Conservation (phyloP, 1,140 invertebrate genomes). For the Bombyx mori region DNA sequence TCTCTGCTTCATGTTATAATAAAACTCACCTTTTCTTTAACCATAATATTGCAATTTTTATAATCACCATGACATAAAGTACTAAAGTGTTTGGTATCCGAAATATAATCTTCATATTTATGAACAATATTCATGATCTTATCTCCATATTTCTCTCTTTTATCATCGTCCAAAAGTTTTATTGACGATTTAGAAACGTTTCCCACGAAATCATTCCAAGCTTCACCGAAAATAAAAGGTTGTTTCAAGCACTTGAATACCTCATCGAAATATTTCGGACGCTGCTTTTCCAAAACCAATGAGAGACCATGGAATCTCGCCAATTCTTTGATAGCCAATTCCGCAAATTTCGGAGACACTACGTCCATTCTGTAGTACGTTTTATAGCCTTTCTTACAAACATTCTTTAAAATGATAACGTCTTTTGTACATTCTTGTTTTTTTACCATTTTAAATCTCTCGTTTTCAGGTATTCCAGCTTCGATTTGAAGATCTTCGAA, state of each 20-base stretch:
- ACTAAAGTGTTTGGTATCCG: slow-evolving; percentile 13
- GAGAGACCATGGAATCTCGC: slow-evolving; percentile 23
- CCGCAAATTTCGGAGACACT: slow-evolving; percentile 22
- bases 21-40: slow-evolving; percentile 33
- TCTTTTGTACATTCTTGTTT: slow-evolving; percentile 18
- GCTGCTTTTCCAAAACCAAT: slow-evolving; percentile 14
- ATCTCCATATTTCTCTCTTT: slow-evolving; percentile 21
- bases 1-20: no score
- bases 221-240: slow-evolving; percentile 31
- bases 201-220: slow-evolving; percentile 26
- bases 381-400: slow-evolving; percentile 26
- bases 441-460: slow-evolving; percentile 26
- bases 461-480: slow-evolving; percentile 19
- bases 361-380: slow-evolving; percentile 20
- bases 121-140: slow-evolving; percentile 21
- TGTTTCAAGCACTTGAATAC: slow-evolving; percentile 27
- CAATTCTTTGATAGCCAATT: slow-evolving; percentile 10
- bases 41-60: slow-evolving; percentile 41
- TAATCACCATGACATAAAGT: slow-evolving; percentile 47
- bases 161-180: slow-evolving; percentile 21
- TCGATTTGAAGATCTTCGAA: slow-evolving; percentile 29
- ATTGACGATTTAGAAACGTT: slow-evolving; percentile 28
- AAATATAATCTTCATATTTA: slow-evolving; percentile 36
- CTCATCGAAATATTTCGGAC: slow-evolving; percentile 17
- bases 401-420: slow-evolving; percentile 30